Percentiles rank a stretch among this genome's conserved stretches.
phyloP scores from a whole-genome alignment of 2,113 vertebrate species.

The Cyprinodon brontotheroides region DNA sequence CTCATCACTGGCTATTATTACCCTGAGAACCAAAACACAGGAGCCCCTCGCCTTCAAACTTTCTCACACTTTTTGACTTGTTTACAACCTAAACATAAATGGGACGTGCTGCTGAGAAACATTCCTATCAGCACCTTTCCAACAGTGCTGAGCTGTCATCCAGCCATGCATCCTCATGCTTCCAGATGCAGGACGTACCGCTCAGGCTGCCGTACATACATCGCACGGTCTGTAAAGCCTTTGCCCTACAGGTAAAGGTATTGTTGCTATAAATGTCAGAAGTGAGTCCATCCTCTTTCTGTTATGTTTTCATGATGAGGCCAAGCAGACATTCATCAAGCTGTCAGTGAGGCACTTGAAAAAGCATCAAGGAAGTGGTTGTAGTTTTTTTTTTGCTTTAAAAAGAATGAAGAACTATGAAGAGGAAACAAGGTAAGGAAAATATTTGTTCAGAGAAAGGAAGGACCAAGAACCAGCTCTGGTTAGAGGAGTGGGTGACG shows the following conservation, averaged over 20 bases:
- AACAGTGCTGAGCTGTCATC: constrained; percentile 52
- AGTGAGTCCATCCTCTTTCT: not conserved
- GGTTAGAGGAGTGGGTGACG: not conserved
- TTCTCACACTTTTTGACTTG: constrained; percentile 78
- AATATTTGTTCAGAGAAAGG: not conserved
- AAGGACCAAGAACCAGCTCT: not conserved
- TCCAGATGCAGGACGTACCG: too few species aligned
- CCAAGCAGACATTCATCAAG: constrained; percentile 34
- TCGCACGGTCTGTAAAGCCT: constrained; percentile 36
- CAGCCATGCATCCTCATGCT: not conserved
- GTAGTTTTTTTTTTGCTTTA: constrained; percentile 24
- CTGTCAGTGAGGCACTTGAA: constrained; percentile 12
- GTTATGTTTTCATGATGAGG: constrained; percentile 26
- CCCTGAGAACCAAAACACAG: constrained; percentile 75
- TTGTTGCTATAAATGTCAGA: not conserved
- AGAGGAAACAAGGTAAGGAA: not conserved
- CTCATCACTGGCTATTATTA: constrained; percentile 61
- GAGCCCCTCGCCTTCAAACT: constrained; percentile 27
- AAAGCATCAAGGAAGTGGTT: constrained; percentile 46
- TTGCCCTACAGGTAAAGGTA: constrained; percentile 46
- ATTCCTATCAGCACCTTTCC: constrained; percentile 64
- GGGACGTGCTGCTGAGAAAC: constrained; percentile 64
- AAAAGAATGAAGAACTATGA: constrained; percentile 48
- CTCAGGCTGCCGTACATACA: constrained; percentile 1
- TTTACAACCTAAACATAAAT: constrained; percentile 79